A percentile compares a stretch with the other conserved stretches of the same genome.
Evolutionary conservation across 2,113 vertebrate species (phyloP).

Genomic region (Carassius auratus): DNA sequence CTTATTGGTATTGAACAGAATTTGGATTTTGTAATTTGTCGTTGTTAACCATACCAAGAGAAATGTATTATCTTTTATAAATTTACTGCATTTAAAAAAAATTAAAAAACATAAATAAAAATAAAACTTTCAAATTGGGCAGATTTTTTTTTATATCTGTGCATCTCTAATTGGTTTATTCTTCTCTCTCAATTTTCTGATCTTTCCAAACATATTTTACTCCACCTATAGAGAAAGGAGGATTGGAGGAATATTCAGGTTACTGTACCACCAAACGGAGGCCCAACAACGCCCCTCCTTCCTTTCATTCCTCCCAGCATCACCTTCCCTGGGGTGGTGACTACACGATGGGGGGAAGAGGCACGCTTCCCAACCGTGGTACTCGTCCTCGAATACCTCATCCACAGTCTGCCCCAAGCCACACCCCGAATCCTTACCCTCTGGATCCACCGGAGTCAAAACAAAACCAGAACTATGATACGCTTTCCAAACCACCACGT

Average conservation of each 20-base stretch:
- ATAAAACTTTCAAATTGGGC: background rate
- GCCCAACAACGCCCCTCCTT: slow-evolving; percentile 78
- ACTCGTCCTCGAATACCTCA: slow-evolving; percentile 78
- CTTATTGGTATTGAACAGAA: too few species aligned
- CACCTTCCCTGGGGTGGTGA: slow-evolving; percentile 82
- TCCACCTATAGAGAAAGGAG: slow-evolving; percentile 80
- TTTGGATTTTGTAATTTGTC: too few species aligned
- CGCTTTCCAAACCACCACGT: slow-evolving; percentile 80
- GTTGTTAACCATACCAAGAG: too few species aligned
- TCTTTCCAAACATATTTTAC: slow-evolving; percentile 60
- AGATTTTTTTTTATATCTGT: background rate
- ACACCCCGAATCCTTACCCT: slow-evolving; percentile 80
- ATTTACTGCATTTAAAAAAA: too few species aligned
- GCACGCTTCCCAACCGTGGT: slow-evolving; percentile 84
- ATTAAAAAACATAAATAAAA: background rate
- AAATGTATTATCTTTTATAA: too few species aligned
- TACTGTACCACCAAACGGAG: slow-evolving; percentile 88
- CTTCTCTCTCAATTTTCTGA: background rate
- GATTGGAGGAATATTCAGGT: slow-evolving; percentile 88
- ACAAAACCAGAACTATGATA: slow-evolving; percentile 79
- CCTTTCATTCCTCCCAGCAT: slow-evolving; percentile 80
- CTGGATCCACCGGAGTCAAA: slow-evolving; percentile 76
- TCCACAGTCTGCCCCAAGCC: slow-evolving; percentile 74
- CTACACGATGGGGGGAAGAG: slow-evolving; percentile 80
- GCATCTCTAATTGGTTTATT: background rate